These are phyloP conservation scores for Sitophilus oryzae DNA, from an alignment of 1,140 invertebrate species.

Conservation along the genomic window DNA sequence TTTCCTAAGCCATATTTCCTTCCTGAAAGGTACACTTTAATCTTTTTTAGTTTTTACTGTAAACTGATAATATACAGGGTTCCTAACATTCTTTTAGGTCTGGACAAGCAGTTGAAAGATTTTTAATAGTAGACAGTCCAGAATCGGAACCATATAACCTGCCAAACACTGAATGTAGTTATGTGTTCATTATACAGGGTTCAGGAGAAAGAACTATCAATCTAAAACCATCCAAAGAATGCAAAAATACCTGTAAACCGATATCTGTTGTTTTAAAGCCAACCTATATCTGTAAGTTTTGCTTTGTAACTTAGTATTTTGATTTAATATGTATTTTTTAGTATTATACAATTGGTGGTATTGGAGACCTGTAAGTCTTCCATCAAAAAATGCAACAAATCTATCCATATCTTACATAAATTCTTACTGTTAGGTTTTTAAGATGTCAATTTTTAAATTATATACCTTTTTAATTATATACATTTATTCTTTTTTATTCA, in stretches of 20 bases:
- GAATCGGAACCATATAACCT: slow-evolving; percentile 53
- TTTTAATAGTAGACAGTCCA: slow-evolving; percentile 62
- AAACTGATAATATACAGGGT: too few relatives aligned
- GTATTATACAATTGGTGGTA: slow-evolving; percentile 84
- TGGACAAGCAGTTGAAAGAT: slow-evolving; percentile 66
- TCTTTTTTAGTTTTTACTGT: too few relatives aligned
- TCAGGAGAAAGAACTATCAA: slow-evolving; percentile 59
- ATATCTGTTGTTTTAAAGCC: slow-evolving; percentile 58
- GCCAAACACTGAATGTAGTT: slow-evolving; percentile 70
- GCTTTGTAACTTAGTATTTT: not conserved
- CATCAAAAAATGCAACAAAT: slow-evolving; percentile 50
- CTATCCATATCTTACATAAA: slow-evolving; percentile 63
- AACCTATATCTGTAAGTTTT: slow-evolving; percentile 62
- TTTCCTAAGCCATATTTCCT: slow-evolving; percentile 58
- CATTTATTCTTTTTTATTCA: too few relatives aligned
- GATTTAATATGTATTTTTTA: slow-evolving; percentile 47
- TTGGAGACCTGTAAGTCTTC: slow-evolving; percentile 63
- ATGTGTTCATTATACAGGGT: slow-evolving; percentile 62
- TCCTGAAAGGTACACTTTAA: slow-evolving; percentile 40
- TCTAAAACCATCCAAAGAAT: slow-evolving; percentile 62
- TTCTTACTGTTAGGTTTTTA: slow-evolving; percentile 57
- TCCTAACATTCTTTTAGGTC: slow-evolving; percentile 43
- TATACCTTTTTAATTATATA: too few relatives aligned
- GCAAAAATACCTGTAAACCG: slow-evolving; percentile 56
- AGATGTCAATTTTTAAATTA: not conserved